These are phyloP conservation scores for Pristiophorus japonicus DNA, from an alignment of 2,113 vertebrate species.

Conservation along the genomic window DNA sequence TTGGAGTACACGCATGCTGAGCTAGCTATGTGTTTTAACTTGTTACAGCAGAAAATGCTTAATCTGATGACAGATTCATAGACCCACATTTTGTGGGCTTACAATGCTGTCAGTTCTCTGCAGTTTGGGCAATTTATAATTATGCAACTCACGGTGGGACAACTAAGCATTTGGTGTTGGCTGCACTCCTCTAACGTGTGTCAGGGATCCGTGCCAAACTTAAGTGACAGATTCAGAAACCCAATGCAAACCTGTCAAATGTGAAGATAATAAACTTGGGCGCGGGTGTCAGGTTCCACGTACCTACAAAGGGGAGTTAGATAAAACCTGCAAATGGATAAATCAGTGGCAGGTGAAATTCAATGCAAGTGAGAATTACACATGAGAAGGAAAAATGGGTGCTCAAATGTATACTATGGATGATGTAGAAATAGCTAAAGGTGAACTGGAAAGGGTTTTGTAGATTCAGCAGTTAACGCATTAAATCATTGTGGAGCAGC, in stretches of 20 bases:
- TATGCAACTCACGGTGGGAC: not conserved
- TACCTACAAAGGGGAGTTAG: not conserved
- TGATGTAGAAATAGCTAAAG: not conserved
- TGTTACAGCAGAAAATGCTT: not conserved
- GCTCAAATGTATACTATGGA: not conserved
- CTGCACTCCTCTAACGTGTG: not conserved
- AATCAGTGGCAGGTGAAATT: not conserved
- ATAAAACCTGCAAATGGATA: not conserved
- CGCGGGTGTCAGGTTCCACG: not conserved
- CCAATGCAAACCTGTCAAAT: not conserved
- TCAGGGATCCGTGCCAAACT: not conserved
- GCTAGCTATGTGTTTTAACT: not conserved
- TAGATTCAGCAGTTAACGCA: not conserved
- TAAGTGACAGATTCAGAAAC: not conserved
- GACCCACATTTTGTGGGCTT: not conserved
- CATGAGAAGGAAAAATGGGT: not conserved
- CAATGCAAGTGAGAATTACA: not conserved
- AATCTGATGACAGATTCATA: not conserved
- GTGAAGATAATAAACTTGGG: not conserved
- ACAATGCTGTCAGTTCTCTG: not conserved
- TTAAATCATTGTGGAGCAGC: not conserved
- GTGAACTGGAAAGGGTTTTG: not conserved
- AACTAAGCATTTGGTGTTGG: not conserved
- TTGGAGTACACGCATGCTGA: not conserved
- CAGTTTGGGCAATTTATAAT: not conserved